Percentiles rank a stretch among this genome's conserved stretches.
Evolutionary conservation across 2,888 invertebrate species (phyloP).

Genomic region (Sarcophaga variegata): DNA sequence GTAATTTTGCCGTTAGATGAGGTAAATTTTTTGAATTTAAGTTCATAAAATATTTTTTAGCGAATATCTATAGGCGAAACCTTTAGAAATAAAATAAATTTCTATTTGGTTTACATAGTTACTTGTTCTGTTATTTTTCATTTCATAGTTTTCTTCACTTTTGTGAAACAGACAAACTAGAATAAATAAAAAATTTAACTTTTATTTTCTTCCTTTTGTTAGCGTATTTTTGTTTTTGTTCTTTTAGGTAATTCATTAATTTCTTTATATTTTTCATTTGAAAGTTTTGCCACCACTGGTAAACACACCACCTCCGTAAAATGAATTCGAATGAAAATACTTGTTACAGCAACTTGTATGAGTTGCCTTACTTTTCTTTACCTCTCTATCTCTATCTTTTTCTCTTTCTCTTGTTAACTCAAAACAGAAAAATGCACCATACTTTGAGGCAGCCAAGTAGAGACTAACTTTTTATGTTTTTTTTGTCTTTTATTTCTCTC

Average conservation of each 20-base stretch:
- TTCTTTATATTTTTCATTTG: conserved; percentile 51
- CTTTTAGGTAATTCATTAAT: conserved; percentile 46
- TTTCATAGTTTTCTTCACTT: conserved; percentile 4
- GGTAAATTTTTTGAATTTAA: no score
- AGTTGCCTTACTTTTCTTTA: no score
- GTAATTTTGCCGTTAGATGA: no score
- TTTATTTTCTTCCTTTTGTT: conserved; percentile 19
- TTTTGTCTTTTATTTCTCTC: no score
- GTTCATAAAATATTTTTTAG: no score
- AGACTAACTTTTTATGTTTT: conserved; percentile 34
- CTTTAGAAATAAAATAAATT: conserved; percentile 24
- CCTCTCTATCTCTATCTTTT: no score
- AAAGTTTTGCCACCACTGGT: conserved; percentile 37
- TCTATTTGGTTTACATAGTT: background rate
- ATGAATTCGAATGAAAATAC: conserved; percentile 27
- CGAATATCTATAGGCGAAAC: background rate
- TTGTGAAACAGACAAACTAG: background rate
- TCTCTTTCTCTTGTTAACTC: no score
- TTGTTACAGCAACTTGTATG: conserved; percentile 34
- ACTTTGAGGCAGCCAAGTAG: conserved; percentile 13
- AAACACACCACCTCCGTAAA: background rate
- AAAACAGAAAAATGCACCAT: background rate
- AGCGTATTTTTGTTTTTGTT: conserved; percentile 5
- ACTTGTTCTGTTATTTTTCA: background rate
- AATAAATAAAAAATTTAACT: conserved; percentile 24